Evolutionary conservation across 2,888 invertebrate species (phyloP), one percentile per base, ranked within the genome.

Genomic region (Acleris cristana): DNA sequence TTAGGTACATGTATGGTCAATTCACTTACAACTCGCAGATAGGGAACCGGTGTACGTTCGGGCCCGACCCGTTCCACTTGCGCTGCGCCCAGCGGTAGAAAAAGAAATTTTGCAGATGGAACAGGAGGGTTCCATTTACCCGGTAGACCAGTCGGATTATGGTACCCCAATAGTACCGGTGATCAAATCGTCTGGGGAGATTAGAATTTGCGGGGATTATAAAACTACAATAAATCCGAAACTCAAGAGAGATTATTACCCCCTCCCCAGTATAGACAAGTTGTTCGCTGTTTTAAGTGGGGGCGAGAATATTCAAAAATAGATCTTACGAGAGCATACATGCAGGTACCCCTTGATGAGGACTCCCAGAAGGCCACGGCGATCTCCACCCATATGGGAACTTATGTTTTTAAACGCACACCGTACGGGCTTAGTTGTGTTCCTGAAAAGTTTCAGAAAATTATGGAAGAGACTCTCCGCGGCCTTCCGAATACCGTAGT

Each of bases 261-360:
- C 64, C 30, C 30, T 30, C 30, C 30, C 30, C 30, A 51, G 26
- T 5, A 26, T 26, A 26, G 26, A 26, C 7, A 8, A 10, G 57
- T 5, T 64, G 57, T 69, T 64, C 51, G 74, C 76, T 0, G 64
- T 62, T 6, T 55, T 77, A 4, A 75, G 74, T 66, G 71, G 71
- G 75, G 74, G 0, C 66, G 73, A 34, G 52, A 70, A 18, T 78
- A 56, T 60, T 70, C 76, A 23, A 78, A 76, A 72, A 72, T 75
- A 21, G 75, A 76, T 58, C 51, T 75, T 3, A 64, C 61, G 0
- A 66, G 72, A 10, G 74, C 75, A 0, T 78, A 76, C 59, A 59
- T 72, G 64, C 76, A 78, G 59, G 45, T 68, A 10, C n/a, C 69
- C 19, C 66, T 74, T n/a, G 34, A 58, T 10, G 61, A 64, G 14